These are phyloP conservation scores for Papilio elwesi DNA, from an alignment of 2,888 invertebrate genomes.

Conservation along the genomic window DNA sequence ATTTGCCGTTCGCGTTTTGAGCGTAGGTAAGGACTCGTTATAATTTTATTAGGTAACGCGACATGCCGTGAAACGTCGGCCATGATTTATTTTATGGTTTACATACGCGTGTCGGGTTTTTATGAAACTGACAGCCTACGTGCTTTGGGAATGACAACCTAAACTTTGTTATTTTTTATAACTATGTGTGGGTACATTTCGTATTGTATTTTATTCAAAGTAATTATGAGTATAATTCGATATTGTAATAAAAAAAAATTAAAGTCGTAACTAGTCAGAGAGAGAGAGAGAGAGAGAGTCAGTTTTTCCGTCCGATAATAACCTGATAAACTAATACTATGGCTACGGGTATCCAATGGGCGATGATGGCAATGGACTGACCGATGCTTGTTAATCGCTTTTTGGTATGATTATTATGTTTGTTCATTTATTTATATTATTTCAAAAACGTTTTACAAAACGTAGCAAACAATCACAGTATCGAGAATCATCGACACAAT, in stretches of 20 bases:
- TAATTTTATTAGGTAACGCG: slow-evolving; percentile 39
- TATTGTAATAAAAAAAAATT: too few relatives aligned
- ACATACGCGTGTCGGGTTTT: slow-evolving; percentile 30
- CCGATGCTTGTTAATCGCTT: too few relatives aligned
- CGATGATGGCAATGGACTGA: too few relatives aligned
- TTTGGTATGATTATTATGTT: too few relatives aligned
- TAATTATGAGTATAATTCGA: too few relatives aligned
- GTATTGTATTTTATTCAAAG: too few relatives aligned
- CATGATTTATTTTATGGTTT: slow-evolving; percentile 38
- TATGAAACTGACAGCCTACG: slow-evolving; percentile 24
- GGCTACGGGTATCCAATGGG: too few relatives aligned
- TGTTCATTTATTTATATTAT: too few relatives aligned
- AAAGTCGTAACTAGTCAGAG: too few relatives aligned
- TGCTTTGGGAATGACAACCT: slow-evolving; percentile 18
- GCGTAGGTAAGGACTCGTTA: slow-evolving; percentile 23
- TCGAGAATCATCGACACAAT: slow-evolving; percentile 13
- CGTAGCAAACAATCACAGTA: not conserved
- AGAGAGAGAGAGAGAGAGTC: too few relatives aligned
- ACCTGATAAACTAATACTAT: too few relatives aligned
- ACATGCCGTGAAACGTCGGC: slow-evolving; percentile 38
- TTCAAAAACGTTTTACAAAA: not conserved
- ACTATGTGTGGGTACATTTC: not conserved
- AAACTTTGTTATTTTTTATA: not conserved
- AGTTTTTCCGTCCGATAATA: too few relatives aligned
- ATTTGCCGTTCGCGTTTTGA: slow-evolving; percentile 22